Percentiles rank a stretch among this genome's conserved stretches.
These are phyloP conservation scores for Andrena flavipes DNA, from an alignment of 2,888 invertebrate species.

Conservation along the genomic window DNA sequence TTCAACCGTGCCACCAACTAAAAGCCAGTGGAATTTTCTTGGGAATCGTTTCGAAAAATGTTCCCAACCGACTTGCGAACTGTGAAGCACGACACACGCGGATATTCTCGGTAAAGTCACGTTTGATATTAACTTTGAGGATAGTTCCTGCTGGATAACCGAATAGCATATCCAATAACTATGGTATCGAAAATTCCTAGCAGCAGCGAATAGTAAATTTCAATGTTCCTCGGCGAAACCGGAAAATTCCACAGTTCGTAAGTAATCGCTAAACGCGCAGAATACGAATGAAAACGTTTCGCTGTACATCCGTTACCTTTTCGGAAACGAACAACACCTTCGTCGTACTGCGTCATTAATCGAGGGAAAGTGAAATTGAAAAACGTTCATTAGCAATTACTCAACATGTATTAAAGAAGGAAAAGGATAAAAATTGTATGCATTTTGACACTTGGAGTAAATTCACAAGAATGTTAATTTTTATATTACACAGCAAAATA, in stretches of 20 bases:
- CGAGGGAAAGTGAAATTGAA: too few relatives aligned
- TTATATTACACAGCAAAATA: too few relatives aligned
- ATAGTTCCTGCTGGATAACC: constrained; percentile 21
- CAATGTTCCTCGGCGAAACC: neutral
- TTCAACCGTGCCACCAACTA: neutral
- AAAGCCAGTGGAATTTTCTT: too few relatives aligned
- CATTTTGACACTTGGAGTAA: too few relatives aligned
- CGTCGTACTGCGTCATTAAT: neutral
- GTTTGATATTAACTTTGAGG: constrained; percentile 31
- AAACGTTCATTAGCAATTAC: too few relatives aligned
- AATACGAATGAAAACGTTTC: neutral
- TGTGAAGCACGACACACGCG: neutral
- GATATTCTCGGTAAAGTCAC: constrained; percentile 4
- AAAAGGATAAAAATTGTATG: too few relatives aligned
- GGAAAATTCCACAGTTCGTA: constrained; percentile 5
- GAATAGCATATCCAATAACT: constrained; percentile 1
- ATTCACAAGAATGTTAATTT: too few relatives aligned
- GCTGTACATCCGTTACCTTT: neutral
- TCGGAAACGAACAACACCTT: neutral
- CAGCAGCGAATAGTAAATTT: constrained; percentile 30
- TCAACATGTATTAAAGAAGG: too few relatives aligned
- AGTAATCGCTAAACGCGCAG: neutral
- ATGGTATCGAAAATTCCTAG: constrained; percentile 25
- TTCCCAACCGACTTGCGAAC: neutral
- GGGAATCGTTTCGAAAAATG: neutral